Evolutionary conservation across 1,140 invertebrate genomes (phyloP).

Genomic region (Ceratitis capitata): DNA sequence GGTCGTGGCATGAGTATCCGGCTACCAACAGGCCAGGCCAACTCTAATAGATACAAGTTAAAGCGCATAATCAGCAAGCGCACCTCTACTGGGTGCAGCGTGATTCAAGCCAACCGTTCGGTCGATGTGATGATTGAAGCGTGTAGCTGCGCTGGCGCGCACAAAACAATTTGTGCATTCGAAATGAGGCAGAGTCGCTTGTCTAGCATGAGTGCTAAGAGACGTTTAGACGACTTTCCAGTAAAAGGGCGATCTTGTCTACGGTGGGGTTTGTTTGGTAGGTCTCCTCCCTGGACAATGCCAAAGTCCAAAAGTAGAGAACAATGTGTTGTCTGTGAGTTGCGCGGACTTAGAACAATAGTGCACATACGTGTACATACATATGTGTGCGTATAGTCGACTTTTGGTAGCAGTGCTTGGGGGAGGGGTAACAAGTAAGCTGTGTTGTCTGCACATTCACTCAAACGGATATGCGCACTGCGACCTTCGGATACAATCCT

Average conservation of each 20-base stretch:
- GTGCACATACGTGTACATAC: background rate
- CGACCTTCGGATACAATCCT: background rate
- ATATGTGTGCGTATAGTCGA: no score
- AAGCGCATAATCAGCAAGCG: background rate
- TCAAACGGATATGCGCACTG: background rate
- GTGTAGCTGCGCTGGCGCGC: background rate
- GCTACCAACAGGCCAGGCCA: background rate
- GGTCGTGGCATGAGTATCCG: background rate
- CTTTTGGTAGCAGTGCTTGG: no score
- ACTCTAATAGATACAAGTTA: no score
- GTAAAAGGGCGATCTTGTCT: no score
- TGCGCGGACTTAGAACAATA: background rate
- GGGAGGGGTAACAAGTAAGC: no score
- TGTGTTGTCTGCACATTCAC: background rate
- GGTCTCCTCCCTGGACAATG: background rate
- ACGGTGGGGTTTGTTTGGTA: background rate
- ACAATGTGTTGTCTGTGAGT: background rate
- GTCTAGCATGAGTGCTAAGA: background rate
- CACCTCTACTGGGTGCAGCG: background rate
- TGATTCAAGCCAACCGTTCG: background rate
- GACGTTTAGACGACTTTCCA: background rate
- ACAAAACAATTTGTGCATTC: slow-evolving; percentile 31
- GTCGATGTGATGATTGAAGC: background rate
- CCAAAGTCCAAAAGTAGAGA: background rate
- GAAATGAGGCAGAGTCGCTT: slow-evolving; percentile 1